phyloP scores from a whole-genome alignment of 2,888 invertebrate genomes.

The Drosophila barbarae region DNA sequence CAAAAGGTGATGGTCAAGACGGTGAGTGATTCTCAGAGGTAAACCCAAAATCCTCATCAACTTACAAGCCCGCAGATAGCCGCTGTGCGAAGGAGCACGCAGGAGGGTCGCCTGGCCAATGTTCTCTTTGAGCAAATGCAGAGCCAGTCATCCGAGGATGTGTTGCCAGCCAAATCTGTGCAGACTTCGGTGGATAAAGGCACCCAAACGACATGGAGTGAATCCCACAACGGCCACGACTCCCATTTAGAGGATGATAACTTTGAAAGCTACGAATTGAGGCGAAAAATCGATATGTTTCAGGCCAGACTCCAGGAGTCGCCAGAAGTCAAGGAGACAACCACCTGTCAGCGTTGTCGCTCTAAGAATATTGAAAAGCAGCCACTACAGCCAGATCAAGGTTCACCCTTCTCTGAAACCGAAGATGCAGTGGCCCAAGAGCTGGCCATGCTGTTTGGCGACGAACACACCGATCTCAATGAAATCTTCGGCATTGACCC shows the following conservation, averaged over 20 bases:
- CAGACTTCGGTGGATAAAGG: constrained; percentile 38
- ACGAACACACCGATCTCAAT: constrained; percentile 69
- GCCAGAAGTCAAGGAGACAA: constrained; percentile 6
- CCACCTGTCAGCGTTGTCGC: constrained; percentile 6
- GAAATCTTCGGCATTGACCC: constrained; percentile 75
- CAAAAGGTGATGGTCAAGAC: constrained; percentile 76
- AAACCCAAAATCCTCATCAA: background rate
- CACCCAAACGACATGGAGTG: constrained; percentile 43
- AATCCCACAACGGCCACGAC: constrained; percentile 18
- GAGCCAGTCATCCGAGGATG: constrained; percentile 17
- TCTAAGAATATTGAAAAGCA: background rate
- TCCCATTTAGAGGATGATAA: constrained; percentile 19
- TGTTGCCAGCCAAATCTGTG: background rate
- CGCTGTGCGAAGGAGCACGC: constrained; percentile 67
- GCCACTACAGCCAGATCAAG: background rate
- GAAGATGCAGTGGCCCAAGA: constrained; percentile 71
- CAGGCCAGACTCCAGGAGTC: constrained; percentile 60
- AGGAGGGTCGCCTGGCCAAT: constrained; percentile 64
- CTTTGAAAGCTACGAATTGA: constrained; percentile 47
- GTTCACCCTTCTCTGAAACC: constrained; percentile 27
- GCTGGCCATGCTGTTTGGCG: constrained; percentile 73
- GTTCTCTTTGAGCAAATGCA: constrained; percentile 61
- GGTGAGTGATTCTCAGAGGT: constrained; percentile 49
- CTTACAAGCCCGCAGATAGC: constrained; percentile 59
- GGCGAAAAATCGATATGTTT: constrained; percentile 76